Evolutionary conservation across 2,113 vertebrate genomes (phyloP).

Genomic region (Panthera uncia): DNA sequence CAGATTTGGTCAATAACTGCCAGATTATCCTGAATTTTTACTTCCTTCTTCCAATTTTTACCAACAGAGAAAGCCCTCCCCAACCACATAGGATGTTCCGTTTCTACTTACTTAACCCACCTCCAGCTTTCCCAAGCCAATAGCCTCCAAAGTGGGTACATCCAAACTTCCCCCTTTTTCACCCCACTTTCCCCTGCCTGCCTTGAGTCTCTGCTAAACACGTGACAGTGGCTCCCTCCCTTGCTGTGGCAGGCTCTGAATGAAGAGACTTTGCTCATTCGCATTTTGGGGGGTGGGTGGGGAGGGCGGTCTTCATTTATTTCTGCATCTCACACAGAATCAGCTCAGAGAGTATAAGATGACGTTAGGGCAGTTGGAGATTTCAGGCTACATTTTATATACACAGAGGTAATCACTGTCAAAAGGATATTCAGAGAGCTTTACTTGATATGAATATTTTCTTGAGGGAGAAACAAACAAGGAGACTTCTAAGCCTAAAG

Average conservation of each 20-base stretch:
- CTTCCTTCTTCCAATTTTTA: background rate
- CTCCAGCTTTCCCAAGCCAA: background rate
- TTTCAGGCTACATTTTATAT: background rate
- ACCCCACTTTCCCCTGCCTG: background rate
- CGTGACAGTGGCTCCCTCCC: background rate
- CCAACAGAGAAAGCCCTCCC: background rate
- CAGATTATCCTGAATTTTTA: background rate
- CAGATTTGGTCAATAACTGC: background rate
- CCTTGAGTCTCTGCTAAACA: background rate
- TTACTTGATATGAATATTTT: conserved; percentile 5
- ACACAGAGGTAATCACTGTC: background rate
- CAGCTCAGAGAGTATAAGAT: background rate
- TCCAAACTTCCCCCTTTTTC: background rate
- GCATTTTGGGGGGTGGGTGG: background rate
- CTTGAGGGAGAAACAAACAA: background rate
- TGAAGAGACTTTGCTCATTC: background rate
- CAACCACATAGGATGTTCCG: background rate
- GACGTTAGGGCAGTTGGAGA: background rate
- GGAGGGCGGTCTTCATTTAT: background rate
- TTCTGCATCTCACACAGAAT: background rate
- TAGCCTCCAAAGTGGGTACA: background rate
- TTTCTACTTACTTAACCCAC: background rate
- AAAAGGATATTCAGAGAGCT: background rate
- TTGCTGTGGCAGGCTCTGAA: background rate
- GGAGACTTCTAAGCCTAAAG: background rate